phyloP scores from a whole-genome alignment of 2,797 vertebrate species.

The Huso huso region DNA sequence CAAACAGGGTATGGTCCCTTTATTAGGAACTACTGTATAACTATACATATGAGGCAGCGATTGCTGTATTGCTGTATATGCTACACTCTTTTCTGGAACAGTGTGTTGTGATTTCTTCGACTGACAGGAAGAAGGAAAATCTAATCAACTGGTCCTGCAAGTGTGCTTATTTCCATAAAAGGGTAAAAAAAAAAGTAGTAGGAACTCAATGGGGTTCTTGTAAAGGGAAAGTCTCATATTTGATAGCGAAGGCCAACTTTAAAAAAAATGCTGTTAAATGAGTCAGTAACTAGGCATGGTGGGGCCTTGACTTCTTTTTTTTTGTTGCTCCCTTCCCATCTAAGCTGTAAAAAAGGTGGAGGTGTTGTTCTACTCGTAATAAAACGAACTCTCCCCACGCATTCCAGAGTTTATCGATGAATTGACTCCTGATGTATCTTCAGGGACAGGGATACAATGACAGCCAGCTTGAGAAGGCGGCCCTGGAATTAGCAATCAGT shows the following conservation, averaged over 20 bases:
- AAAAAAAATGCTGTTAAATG: slow-evolving; percentile 20
- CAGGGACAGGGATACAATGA: background rate
- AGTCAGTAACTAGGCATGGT: slow-evolving; percentile 15
- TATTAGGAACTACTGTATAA: no score
- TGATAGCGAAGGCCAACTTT: slow-evolving; percentile 8
- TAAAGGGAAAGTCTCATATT: background rate
- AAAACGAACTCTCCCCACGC: background rate
- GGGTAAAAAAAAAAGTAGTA: slow-evolving; percentile 19
- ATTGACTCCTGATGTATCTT: slow-evolving; percentile 4
- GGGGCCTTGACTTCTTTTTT: slow-evolving; percentile 13
- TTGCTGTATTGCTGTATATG: no score
- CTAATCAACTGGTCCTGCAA: slow-evolving; percentile 2
- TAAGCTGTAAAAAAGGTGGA: slow-evolving; percentile 9
- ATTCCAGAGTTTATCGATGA: slow-evolving; percentile 2
- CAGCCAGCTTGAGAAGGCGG: background rate
- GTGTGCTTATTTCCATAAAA: slow-evolving; percentile 21
- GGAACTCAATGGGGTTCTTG: background rate
- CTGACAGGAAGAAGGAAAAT: slow-evolving; percentile 2
- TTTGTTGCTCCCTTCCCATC: slow-evolving; percentile 7
- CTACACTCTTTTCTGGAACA: no score
- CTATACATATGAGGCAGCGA: no score
- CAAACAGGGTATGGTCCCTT: no score
- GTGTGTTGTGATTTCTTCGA: no score
- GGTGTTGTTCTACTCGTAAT: background rate
- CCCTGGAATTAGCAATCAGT: background rate